Evolutionary conservation across 1,140 invertebrate genomes (phyloP).

Genomic region (Lucilia sericata): DNA sequence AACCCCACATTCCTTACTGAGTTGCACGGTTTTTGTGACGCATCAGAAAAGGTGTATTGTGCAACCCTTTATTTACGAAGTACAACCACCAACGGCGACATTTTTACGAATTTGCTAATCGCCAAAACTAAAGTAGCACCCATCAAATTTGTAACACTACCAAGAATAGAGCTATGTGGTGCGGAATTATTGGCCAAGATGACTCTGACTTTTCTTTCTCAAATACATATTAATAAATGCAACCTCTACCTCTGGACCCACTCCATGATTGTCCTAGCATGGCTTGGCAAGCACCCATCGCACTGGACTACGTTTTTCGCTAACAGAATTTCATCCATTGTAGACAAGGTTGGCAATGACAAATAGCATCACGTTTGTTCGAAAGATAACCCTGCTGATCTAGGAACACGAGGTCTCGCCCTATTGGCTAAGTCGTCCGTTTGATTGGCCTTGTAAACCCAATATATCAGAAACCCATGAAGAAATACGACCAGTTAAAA

Average conservation of each 20-base stretch:
- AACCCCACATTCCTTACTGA: conserved; percentile 45
- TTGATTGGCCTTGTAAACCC: too few relatives aligned
- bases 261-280: conserved; percentile 57
- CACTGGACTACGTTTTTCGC: conserved; percentile 56
- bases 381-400: conserved; percentile 60
- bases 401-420: not conserved
- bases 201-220: not conserved
- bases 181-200: conserved; percentile 31
- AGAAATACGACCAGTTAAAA: not conserved
- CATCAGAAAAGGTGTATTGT: conserved; percentile 59
- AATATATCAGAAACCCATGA: not conserved
- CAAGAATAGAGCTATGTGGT: conserved; percentile 51
- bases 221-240: not conserved
- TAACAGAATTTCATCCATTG: conserved; percentile 34
- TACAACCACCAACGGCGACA: not conserved
- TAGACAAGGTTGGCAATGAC: not conserved
- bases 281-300: conserved; percentile 53
- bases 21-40: conserved; percentile 61
- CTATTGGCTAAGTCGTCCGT: conserved; percentile 43
- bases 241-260: conserved; percentile 56
- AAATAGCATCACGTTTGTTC: conserved; percentile 28
- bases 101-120: not conserved
- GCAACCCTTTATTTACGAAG: conserved; percentile 53
- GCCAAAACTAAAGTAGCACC: conserved; percentile 45
- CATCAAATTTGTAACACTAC: conserved; percentile 49